A percentile compares a stretch with the other conserved stretches of the same genome.
Conservation (phyloP, 2,113 vertebrate species). For the Syngnathoides biaculeatus region DNA sequence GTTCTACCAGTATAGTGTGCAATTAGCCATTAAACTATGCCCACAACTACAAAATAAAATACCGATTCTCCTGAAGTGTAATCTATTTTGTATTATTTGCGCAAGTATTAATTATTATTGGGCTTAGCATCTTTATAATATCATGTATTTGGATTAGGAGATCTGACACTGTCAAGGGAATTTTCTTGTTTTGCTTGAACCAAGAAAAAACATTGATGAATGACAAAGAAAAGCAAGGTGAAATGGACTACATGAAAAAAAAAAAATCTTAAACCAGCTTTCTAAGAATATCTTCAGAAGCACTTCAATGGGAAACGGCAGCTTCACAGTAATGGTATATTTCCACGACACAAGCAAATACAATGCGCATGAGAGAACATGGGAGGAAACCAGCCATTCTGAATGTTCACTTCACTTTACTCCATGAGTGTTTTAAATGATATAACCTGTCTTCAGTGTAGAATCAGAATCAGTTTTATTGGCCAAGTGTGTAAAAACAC, state of each 20-base stretch:
- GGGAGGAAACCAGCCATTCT: not conserved
- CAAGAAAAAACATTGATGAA: constrained; percentile 7
- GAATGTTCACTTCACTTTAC: too few relatives aligned
- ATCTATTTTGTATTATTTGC: too few relatives aligned
- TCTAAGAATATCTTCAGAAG: constrained; percentile 58
- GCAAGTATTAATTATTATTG: not conserved
- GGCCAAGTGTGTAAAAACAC: too few relatives aligned
- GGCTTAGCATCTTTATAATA: not conserved
- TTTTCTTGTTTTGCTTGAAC: too few relatives aligned
- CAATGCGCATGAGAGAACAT: not conserved
- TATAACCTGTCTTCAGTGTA: too few relatives aligned
- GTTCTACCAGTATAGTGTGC: too few relatives aligned
- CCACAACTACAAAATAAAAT: too few relatives aligned
- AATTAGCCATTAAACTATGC: too few relatives aligned
- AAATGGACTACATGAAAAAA: constrained; percentile 36
- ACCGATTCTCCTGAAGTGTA: too few relatives aligned
- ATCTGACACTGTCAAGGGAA: not conserved
- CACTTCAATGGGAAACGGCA: constrained; percentile 26
- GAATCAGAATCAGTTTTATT: too few relatives aligned
- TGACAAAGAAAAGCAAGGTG: constrained; percentile 3
- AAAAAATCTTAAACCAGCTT: constrained; percentile 18
- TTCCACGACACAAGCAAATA: not conserved
- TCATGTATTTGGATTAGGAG: not conserved
- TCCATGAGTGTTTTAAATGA: too few relatives aligned
- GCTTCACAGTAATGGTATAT: constrained; percentile 13